These are phyloP conservation scores for Willisornis vidua DNA, from an alignment of 2,113 vertebrate genomes.

Conservation along the genomic window DNA sequence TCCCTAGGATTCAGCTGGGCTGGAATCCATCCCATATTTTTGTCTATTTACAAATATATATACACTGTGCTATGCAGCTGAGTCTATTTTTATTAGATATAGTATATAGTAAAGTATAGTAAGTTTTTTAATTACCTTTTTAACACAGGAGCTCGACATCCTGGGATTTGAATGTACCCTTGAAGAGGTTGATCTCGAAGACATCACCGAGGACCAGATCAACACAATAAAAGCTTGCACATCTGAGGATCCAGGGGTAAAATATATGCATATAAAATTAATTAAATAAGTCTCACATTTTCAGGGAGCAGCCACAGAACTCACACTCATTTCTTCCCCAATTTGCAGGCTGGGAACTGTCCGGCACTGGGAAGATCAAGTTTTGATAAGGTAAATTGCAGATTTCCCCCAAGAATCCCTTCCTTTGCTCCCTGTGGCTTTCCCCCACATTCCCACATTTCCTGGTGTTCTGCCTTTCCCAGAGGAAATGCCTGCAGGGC, in stretches of 20 bases:
- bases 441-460: not conserved
- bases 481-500: constrained; percentile 69
- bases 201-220: constrained; percentile 59
- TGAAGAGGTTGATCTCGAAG: constrained; percentile 42
- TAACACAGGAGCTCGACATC: constrained; percentile 8
- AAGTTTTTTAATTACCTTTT: not conserved
- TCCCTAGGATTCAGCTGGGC: not conserved
- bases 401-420: not conserved
- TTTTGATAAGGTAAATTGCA: constrained; percentile 72
- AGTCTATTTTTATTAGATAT: not conserved
- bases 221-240: constrained; percentile 67
- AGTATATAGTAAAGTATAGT: too few relatives aligned
- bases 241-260: not conserved
- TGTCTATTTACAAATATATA: not conserved
- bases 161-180: constrained; percentile 63
- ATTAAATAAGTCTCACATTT: not conserved
- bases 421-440: fast-evolving
- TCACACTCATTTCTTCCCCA: not conserved
- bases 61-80: fast-evolving
- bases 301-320: fast-evolving
- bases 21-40: not conserved
- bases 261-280: fast-evolving
- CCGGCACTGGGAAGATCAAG: constrained; percentile 24
- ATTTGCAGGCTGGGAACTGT: constrained; percentile 76
- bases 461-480: not conserved